Evolutionary conservation across 2,888 invertebrate genomes (phyloP).

Genomic region (Pyrocoelia pectoralis): DNA sequence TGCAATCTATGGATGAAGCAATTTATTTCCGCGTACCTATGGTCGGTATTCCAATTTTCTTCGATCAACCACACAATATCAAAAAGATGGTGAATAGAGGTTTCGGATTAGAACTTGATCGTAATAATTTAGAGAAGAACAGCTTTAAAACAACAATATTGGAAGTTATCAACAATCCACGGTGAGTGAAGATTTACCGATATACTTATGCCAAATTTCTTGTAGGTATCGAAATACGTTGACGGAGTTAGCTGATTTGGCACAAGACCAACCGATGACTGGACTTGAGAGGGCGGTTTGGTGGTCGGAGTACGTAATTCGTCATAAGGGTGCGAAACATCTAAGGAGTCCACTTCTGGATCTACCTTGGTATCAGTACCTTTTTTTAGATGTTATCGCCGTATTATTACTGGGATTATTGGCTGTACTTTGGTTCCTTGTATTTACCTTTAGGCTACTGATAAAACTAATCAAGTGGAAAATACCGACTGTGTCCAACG

Average conservation of each 20-base stretch:
- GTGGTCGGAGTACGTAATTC: conserved; percentile 86
- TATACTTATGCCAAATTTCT: neutral
- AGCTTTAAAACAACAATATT: neutral
- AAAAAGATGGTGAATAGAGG: neutral
- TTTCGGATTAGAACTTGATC: neutral
- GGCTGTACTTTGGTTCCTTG: too few relatives aligned
- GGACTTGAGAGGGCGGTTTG: conserved; percentile 80
- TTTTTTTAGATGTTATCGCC: conserved; percentile 56
- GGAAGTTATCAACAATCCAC: neutral
- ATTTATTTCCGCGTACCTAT: neutral
- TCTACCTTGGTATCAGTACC: conserved; percentile 57
- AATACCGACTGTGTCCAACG: too few relatives aligned
- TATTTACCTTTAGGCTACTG: too few relatives aligned
- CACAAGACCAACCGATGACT: conserved; percentile 73
- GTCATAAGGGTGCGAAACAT: conserved; percentile 82
- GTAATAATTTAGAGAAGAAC: neutral
- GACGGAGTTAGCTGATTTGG: neutral
- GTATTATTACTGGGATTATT: too few relatives aligned
- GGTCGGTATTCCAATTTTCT: neutral
- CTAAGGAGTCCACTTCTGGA: conserved; percentile 73
- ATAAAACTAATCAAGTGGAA: too few relatives aligned
- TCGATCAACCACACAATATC: neutral
- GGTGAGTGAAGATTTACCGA: neutral
- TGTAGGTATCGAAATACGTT: neutral
- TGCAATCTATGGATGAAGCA: neutral